phyloP scores from a whole-genome alignment of 2,797 vertebrate species.

The Rallus crepitans region DNA sequence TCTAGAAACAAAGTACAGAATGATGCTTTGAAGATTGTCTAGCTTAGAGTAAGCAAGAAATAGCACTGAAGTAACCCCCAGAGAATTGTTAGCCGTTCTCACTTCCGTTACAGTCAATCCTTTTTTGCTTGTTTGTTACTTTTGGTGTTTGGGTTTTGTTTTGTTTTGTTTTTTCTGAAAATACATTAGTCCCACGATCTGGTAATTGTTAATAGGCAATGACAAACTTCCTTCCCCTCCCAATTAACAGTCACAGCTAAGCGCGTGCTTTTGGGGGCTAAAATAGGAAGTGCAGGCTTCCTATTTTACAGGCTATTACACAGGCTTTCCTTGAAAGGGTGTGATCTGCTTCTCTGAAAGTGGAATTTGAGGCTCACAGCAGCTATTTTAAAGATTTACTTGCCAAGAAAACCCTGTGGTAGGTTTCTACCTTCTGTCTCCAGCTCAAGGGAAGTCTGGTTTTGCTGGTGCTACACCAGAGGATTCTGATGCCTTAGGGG shows the following conservation, averaged over 20 bases:
- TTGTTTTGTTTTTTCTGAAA: background rate
- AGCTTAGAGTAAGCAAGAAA: background rate
- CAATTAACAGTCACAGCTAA: background rate
- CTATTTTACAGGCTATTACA: background rate
- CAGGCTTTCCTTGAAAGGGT: background rate
- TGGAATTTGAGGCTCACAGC: background rate
- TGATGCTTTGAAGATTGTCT: background rate
- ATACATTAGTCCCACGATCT: background rate
- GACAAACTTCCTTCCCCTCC: slow-evolving; percentile 19
- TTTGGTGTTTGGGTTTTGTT: no score
- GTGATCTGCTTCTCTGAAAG: background rate
- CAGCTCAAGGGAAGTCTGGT: background rate
- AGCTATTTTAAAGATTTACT: background rate
- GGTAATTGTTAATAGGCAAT: background rate
- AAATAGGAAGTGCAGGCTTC: slow-evolving; percentile 49
- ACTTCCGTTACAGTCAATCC: background rate
- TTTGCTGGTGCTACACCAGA: background rate
- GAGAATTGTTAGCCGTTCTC: background rate
- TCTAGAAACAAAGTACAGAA: background rate
- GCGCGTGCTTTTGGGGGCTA: background rate
- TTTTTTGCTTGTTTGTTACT: background rate
- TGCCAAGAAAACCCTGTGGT: background rate
- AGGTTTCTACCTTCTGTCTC: background rate
- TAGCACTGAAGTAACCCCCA: background rate
- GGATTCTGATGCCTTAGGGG: background rate